phyloP scores from a whole-genome alignment of 92 coral and sea anemone genomes.

The Parazoanthus darwini region DNA sequence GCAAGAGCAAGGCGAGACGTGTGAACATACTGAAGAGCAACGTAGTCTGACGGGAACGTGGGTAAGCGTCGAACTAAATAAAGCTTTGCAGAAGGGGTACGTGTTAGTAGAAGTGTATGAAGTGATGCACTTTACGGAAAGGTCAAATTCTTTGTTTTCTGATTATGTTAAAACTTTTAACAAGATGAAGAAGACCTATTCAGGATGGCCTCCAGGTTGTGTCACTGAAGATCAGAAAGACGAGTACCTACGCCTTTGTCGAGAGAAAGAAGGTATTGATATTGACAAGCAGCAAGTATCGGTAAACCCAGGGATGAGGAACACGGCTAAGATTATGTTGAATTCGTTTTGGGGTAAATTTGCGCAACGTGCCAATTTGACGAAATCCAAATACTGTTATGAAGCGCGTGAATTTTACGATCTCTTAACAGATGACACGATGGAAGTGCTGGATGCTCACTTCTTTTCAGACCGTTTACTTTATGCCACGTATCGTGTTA shows the following conservation, averaged over 20 bases:
- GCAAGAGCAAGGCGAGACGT: background rate
- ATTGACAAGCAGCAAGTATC: background rate
- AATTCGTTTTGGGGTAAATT: conserved; percentile 27
- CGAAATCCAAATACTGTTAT: too few species aligned
- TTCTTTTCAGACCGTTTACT: background rate
- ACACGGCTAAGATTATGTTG: background rate
- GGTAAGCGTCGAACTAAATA: background rate
- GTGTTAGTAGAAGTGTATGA: background rate
- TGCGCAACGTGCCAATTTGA: too few species aligned
- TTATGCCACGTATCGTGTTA: background rate
- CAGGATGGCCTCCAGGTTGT: background rate
- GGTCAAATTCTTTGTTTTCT: background rate
- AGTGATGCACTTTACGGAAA: background rate
- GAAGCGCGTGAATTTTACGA: background rate
- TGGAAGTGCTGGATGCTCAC: background rate
- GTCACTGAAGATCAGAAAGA: background rate
- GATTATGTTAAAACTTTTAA: background rate
- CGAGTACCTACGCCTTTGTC: background rate
- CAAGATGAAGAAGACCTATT: background rate
- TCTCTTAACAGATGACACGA: background rate
- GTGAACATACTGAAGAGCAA: conserved; percentile 4
- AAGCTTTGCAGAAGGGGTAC: background rate
- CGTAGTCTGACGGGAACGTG: background rate
- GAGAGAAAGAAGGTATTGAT: background rate
- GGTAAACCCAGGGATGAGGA: background rate